phyloP scores from a whole-genome alignment of 1,140 invertebrate species.

The Zaprionus gabonicus region DNA sequence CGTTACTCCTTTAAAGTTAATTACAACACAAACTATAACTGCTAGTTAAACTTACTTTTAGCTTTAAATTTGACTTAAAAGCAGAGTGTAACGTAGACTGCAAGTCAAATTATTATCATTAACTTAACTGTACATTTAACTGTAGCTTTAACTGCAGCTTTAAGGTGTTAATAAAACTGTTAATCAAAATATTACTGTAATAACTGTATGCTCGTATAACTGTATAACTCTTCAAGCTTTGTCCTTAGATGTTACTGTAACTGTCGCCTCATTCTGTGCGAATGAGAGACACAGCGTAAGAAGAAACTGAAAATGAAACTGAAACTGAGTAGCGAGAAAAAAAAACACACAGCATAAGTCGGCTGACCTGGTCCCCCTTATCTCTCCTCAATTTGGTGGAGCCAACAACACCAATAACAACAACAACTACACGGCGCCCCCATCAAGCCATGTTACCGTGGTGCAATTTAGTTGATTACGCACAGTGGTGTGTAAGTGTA shows the following conservation, averaged over 20 bases:
- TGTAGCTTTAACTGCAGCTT: background rate
- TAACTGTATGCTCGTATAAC: conserved; percentile 1
- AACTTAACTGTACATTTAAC: background rate
- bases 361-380: conserved; percentile 24
- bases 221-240: background rate
- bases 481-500: conserved; percentile 14
- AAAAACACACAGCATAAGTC: background rate
- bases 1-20: background rate
- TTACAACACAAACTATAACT: background rate
- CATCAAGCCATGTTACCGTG: conserved; percentile 33
- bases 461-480: conserved; percentile 25
- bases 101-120: background rate
- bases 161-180: background rate
- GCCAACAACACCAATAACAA: conserved; percentile 15
- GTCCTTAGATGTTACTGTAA: background rate
- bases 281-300: conserved; percentile 6
- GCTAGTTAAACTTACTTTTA: background rate
- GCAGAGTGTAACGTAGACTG: background rate
- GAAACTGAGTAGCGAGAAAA: conserved; percentile 7
- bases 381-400: conserved; percentile 14
- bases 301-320: conserved; percentile 9
- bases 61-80: background rate
- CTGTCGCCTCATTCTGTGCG: conserved; percentile 7
- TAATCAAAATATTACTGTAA: background rate
- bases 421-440: conserved; percentile 16